Conservation (phyloP, 2,797 vertebrate species). For the Loris lydekkerianus region DNA sequence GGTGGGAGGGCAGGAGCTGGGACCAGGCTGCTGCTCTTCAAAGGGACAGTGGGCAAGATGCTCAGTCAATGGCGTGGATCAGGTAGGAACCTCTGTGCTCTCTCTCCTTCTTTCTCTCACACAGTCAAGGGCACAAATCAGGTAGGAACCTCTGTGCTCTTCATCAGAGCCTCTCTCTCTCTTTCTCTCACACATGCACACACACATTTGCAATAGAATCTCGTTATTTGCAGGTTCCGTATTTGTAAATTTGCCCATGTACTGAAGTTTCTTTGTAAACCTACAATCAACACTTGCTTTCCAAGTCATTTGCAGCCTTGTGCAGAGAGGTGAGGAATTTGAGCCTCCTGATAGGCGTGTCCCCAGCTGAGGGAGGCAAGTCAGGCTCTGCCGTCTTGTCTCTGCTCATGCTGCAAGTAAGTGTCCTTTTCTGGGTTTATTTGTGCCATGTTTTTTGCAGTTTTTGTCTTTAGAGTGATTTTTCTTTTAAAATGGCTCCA, state of each 20-base stretch:
- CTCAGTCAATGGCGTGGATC: neutral
- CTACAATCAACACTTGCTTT: neutral
- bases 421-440: neutral
- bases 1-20: fast-evolving
- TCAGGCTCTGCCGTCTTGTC: too few species aligned
- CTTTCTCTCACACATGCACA: neutral
- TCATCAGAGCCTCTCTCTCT: neutral
- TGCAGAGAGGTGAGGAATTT: fast-evolving
- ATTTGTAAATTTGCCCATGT: neutral
- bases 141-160: neutral
- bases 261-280: neutral
- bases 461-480: neutral
- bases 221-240: neutral
- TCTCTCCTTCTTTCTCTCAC: neutral
- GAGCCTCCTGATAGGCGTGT: neutral
- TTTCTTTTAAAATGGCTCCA: neutral
- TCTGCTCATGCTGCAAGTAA: fast-evolving
- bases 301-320: fast-evolving
- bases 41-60: fast-evolving
- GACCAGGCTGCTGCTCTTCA: neutral
- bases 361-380: fast-evolving
- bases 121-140: neutral
- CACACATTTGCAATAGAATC: neutral
- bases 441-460: neutral
- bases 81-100: neutral